Percentiles rank a stretch among this genome's conserved stretches.
Evolutionary conservation across 2,888 invertebrate species (phyloP).

Genomic region (Amiota communis): DNA sequence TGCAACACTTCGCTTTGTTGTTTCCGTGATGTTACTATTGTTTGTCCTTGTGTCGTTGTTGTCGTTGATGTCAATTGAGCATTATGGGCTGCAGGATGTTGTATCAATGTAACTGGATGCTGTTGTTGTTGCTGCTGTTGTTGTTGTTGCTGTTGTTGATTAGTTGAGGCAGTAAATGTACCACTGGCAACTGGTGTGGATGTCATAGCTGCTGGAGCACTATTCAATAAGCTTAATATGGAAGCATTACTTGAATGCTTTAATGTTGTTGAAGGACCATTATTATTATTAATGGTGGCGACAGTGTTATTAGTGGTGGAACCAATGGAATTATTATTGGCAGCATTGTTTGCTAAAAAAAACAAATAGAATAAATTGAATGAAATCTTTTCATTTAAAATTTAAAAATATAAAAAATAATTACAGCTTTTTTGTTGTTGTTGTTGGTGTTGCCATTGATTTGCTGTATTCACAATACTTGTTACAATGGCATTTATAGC

Average conservation of each 20-base stretch:
- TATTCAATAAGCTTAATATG: conserved; percentile 84
- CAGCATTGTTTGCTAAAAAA: conserved; percentile 21
- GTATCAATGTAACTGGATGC: conserved; percentile 61
- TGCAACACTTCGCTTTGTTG: conserved; percentile 70
- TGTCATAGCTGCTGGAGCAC: conserved; percentile 83
- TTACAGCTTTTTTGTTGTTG: conserved; percentile 72
- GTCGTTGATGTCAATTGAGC: conserved; percentile 56
- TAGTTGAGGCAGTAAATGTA: conserved; percentile 68
- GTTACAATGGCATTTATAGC: conserved; percentile 86
- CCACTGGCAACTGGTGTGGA: conserved; percentile 76
- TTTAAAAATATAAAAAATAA: neutral
- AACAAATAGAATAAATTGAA: neutral
- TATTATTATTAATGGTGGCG: conserved; percentile 32
- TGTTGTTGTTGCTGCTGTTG: conserved; percentile 63
- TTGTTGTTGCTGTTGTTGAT: conserved; percentile 63
- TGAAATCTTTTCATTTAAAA: neutral
- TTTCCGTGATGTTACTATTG: conserved; percentile 57
- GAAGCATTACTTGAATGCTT: conserved; percentile 77
- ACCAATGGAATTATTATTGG: conserved; percentile 38
- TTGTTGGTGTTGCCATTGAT: conserved; percentile 83
- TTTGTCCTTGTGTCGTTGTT: conserved; percentile 63
- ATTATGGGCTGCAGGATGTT: conserved; percentile 57
- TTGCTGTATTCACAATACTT: conserved; percentile 86
- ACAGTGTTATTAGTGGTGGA: conserved; percentile 36
- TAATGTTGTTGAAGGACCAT: conserved; percentile 40